Evolutionary conservation across 2,888 invertebrate species (phyloP).

Genomic region (Mythimna impura): DNA sequence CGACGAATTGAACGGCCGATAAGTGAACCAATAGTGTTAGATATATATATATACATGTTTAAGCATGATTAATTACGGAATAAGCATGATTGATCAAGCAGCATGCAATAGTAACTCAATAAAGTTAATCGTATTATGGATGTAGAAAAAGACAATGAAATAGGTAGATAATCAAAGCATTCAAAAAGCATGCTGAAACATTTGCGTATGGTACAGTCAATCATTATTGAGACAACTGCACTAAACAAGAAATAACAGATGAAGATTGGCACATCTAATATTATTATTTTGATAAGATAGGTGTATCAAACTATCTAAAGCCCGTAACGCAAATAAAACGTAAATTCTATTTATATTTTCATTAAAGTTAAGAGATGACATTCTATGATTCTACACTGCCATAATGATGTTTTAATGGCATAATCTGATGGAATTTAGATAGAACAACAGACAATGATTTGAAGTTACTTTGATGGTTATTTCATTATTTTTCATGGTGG

Average conservation of each 20-base stretch:
- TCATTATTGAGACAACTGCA: conserved; percentile 15
- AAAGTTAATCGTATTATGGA: background rate
- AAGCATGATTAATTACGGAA: background rate
- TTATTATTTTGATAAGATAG: conserved; percentile 3
- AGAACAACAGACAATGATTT: background rate
- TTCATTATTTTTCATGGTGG: conserved; percentile 1
- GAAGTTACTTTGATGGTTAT: background rate
- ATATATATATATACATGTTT: background rate
- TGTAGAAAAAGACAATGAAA: background rate
- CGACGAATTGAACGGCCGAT: background rate
- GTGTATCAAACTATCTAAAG: background rate
- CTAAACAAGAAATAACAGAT: background rate
- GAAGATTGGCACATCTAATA: conserved; percentile 36
- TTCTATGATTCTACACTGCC: too few relatives aligned
- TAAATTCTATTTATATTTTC: background rate
- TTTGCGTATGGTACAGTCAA: background rate
- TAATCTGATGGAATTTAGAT: conserved; percentile 3
- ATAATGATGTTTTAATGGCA: conserved; percentile 5
- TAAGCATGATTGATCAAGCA: conserved; percentile 15
- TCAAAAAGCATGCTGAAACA: background rate
- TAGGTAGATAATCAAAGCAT: background rate
- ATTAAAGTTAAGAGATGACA: conserved; percentile 3
- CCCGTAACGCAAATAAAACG: background rate
- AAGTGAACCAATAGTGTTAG: conserved; percentile 1
- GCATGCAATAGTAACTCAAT: background rate